phyloP scores from a whole-genome alignment of 1,140 invertebrate species.

The Rhyacophila brunnea region DNA sequence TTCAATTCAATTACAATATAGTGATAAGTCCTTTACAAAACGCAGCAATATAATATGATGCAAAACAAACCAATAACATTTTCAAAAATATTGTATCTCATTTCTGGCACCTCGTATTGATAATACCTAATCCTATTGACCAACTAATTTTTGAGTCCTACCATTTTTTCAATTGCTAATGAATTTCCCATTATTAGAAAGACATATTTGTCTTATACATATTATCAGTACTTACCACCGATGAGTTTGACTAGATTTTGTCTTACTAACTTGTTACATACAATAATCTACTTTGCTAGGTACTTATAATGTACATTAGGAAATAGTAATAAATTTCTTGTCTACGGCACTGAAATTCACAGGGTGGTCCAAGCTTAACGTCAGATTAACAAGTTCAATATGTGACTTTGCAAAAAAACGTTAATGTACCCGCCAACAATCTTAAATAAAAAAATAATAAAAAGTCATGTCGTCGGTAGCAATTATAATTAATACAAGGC shows the following conservation, averaged over 20 bases:
- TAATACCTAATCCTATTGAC: no score
- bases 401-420: slow-evolving; percentile 29
- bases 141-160: no score
- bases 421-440: slow-evolving; percentile 1
- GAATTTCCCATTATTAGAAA: no score
- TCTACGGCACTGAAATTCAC: slow-evolving; percentile 8
- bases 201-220: no score
- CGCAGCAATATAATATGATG: no score
- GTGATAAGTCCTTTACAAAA: no score
- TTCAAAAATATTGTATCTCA: no score
- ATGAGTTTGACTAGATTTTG: not conserved
- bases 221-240: not conserved
- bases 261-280: no score
- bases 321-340: not conserved
- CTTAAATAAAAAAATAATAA: slow-evolving; percentile 12
- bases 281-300: not conserved
- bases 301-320: not conserved
- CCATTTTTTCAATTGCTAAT: no score
- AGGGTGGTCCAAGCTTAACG: slow-evolving; percentile 27
- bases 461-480: slow-evolving; percentile 15
- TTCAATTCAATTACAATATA: no score
- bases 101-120: no score
- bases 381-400: slow-evolving; percentile 27
- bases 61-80: no score
- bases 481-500: slow-evolving; percentile 24